A percentile compares a stretch with the other conserved stretches of the same genome.
phyloP scores from a whole-genome alignment of 2,888 invertebrate species.

The Leptinotarsa haldemani region DNA sequence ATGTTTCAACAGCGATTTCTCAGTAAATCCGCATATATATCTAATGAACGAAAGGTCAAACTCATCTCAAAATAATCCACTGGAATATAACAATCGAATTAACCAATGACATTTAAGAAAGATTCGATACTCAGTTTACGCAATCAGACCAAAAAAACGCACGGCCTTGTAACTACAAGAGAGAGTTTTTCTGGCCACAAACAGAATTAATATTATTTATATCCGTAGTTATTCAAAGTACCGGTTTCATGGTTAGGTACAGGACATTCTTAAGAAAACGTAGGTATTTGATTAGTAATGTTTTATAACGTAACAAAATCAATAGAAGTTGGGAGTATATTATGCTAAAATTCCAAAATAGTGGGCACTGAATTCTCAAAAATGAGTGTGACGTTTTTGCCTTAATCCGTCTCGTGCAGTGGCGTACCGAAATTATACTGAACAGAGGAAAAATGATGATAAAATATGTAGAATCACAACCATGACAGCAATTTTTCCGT shows the following conservation, averaged over 20 bases:
- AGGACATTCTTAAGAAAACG: neutral
- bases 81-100: slow-evolving; percentile 1
- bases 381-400: too few relatives aligned
- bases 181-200: slow-evolving; percentile 6
- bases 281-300: too few relatives aligned
- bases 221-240: slow-evolving; percentile 1
- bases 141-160: neutral
- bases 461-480: too few relatives aligned
- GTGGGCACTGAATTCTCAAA: too few relatives aligned
- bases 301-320: too few relatives aligned
- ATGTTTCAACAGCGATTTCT: slow-evolving; percentile 36
- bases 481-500: too few relatives aligned
- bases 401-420: too few relatives aligned
- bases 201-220: neutral
- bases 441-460: too few relatives aligned
- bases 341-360: too few relatives aligned
- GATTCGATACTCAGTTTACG: neutral
- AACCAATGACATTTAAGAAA: neutral
- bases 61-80: slow-evolving; percentile 4
- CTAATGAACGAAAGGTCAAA: slow-evolving; percentile 10
- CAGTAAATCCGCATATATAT: slow-evolving; percentile 11
- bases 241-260: neutral
- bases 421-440: too few relatives aligned
- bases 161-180: neutral
- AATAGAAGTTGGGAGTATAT: too few relatives aligned